Evolutionary conservation across 2,113 vertebrate genomes (phyloP).

Genomic region (Callopanchax toddi): DNA sequence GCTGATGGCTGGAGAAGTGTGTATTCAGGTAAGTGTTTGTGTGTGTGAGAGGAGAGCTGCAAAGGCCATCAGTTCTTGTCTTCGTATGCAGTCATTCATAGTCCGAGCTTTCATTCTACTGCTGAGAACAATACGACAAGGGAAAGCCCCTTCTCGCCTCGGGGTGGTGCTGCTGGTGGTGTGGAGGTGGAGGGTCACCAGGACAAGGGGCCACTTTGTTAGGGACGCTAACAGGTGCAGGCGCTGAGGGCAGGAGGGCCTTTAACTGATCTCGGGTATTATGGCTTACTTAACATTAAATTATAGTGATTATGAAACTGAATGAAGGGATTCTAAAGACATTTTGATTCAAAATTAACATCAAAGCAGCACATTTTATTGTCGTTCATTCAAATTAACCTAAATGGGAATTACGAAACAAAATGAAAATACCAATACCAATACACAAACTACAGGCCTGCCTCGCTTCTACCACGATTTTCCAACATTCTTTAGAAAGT

Average conservation of each 20-base stretch:
- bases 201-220: conserved; percentile 54
- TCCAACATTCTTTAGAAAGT: too few species aligned
- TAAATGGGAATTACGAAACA: too few species aligned
- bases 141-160: conserved; percentile 62
- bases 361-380: too few species aligned
- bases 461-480: too few species aligned
- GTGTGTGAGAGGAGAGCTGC: background rate
- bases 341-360: too few species aligned
- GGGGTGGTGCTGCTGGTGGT: conserved; percentile 53
- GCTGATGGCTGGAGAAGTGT: conserved; percentile 22
- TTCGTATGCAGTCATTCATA: conserved; percentile 25
- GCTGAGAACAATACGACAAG: conserved; percentile 34
- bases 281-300: background rate
- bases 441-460: too few species aligned
- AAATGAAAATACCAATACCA: too few species aligned
- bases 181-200: conserved; percentile 32
- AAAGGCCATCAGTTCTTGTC: conserved; percentile 15
- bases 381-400: too few species aligned
- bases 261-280: background rate
- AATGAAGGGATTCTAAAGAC: too few species aligned
- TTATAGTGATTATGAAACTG: too few species aligned
- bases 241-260: too few species aligned
- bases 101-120: conserved; percentile 23
- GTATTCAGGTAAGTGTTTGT: conserved; percentile 3
- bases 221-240: conserved; percentile 42